Conservation (phyloP, 2,888 invertebrate species). For the Bombyx huttoni region DNA sequence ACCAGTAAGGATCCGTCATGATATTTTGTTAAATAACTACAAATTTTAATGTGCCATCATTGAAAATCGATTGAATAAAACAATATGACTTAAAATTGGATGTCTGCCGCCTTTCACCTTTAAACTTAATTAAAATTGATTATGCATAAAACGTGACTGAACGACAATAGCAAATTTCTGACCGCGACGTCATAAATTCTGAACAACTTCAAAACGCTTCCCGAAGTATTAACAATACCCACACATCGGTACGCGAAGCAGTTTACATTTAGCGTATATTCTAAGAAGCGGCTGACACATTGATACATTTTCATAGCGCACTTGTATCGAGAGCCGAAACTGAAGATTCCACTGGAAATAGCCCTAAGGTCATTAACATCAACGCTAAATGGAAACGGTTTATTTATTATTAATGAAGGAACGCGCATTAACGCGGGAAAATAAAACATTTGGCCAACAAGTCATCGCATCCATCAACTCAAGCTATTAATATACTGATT, state of each 20-base stretch:
- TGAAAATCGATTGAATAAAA: too few relatives aligned
- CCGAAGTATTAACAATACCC: too few relatives aligned
- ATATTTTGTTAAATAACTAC: too few relatives aligned
- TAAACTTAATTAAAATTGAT: neutral
- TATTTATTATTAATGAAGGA: constrained; percentile 18
- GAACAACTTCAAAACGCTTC: too few relatives aligned
- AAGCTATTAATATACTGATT: neutral
- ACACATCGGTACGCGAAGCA: too few relatives aligned
- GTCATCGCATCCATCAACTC: neutral
- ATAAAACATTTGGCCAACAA: constrained; percentile 1
- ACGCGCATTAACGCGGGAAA: neutral
- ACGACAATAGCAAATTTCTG: too few relatives aligned
- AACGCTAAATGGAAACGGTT: constrained; percentile 12
- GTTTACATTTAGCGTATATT: too few relatives aligned
- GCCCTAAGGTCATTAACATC: constrained; percentile 29
- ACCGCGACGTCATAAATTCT: too few relatives aligned
- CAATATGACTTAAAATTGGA: too few relatives aligned
- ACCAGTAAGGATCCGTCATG: too few relatives aligned
- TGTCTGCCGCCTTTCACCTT: too few relatives aligned
- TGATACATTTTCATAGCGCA: neutral
- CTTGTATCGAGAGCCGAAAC: neutral
- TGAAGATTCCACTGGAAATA: constrained; percentile 20
- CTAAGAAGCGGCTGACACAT: neutral
- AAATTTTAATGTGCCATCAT: too few relatives aligned
- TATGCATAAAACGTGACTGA: neutral